A percentile compares a stretch with the other conserved stretches of the same genome.
Conservation (phyloP, 2,113 vertebrate genomes). For the Gymnogyps californianus region DNA sequence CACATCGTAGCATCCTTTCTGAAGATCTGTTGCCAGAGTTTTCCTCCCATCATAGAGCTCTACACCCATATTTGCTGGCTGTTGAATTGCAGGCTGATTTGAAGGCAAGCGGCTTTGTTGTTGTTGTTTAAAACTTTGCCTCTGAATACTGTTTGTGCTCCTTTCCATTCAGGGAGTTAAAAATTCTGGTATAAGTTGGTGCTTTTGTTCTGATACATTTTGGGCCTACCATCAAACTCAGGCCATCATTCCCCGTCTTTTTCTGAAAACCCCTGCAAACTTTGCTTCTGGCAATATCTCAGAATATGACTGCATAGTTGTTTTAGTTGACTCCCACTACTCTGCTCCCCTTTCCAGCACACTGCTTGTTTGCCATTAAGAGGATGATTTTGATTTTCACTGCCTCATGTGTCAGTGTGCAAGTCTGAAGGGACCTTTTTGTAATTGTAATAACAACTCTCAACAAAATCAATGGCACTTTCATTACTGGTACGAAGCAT, state of each 20-base stretch:
- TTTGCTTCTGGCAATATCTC: background rate
- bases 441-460: background rate
- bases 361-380: background rate
- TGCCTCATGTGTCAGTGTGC: background rate
- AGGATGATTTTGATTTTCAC: slow-evolving; percentile 7
- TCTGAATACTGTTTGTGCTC: background rate
- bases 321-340: background rate
- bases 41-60: background rate
- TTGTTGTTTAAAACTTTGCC: background rate
- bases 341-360: background rate
- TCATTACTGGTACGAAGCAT: background rate
- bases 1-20: background rate
- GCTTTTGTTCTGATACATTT: background rate
- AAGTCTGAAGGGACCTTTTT: background rate
- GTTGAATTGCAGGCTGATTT: background rate
- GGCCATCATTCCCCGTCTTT: background rate
- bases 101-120: background rate
- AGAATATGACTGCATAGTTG: background rate
- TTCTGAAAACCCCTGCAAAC: background rate
- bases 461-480: slow-evolving; percentile 30
- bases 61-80: background rate
- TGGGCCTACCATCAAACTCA: background rate
- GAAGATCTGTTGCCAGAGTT: background rate
- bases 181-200: background rate
- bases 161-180: background rate